phyloP scores from a whole-genome alignment of 2,797 vertebrate species.

The Liasis olivaceus region DNA sequence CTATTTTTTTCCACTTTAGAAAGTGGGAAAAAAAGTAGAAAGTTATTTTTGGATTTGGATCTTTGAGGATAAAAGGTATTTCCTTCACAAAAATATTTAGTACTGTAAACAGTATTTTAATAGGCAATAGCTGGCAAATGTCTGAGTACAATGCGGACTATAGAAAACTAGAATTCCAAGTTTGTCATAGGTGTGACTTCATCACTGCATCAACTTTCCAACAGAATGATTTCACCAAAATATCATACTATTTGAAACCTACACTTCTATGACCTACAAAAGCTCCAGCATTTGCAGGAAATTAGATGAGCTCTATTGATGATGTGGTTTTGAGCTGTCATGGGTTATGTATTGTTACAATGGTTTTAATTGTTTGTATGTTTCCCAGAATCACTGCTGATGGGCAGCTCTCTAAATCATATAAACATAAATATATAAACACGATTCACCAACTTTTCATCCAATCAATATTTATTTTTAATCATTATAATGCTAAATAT shows the following conservation, averaged over 20 bases:
- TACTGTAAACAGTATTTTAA: neutral
- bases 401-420: neutral
- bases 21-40: neutral
- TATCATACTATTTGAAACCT: neutral
- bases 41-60: constrained; percentile 22
- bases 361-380: neutral
- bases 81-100: neutral
- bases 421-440: neutral
- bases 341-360: neutral
- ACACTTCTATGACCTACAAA: neutral
- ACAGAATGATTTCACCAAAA: neutral
- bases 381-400: neutral
- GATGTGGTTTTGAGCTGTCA: neutral
- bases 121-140: constrained; percentile 16
- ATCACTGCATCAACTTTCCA: constrained; percentile 7
- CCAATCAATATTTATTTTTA: constrained; percentile 34
- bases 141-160: neutral
- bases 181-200: neutral
- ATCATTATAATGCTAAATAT: constrained; percentile 2
- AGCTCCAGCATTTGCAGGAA: constrained; percentile 9
- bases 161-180: neutral
- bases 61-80: constrained; percentile 7
- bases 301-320: neutral
- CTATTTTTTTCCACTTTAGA: neutral
- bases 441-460: neutral